phyloP scores from a whole-genome alignment of 1,140 invertebrate species.

The Aphaenogaster ashmeadi region DNA sequence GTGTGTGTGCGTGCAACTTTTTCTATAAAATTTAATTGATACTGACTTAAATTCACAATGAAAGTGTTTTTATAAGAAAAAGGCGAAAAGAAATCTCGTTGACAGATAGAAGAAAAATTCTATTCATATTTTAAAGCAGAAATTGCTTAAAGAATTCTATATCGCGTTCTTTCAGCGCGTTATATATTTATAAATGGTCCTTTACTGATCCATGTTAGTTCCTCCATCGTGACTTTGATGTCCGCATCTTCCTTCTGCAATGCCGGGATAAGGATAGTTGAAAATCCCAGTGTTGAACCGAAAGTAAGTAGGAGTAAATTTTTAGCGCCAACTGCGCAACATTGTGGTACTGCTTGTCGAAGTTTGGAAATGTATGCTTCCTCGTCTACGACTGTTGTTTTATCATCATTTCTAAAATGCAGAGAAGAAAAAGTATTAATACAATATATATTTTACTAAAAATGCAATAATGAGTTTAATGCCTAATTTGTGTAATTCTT shows the following conservation, averaged over 20 bases:
- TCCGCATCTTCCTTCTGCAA: constrained; percentile 87
- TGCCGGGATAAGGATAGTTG: constrained; percentile 92
- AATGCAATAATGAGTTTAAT: neutral
- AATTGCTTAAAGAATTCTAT: neutral
- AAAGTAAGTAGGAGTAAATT: constrained; percentile 90
- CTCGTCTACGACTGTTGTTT: constrained; percentile 52
- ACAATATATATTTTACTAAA: neutral
- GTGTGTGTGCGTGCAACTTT: neutral
- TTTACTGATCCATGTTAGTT: constrained; percentile 93
- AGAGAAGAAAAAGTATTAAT: neutral
- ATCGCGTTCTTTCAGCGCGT: neutral
- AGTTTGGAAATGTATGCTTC: constrained; percentile 81
- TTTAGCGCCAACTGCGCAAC: constrained; percentile 89
- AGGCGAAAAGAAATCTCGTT: too few species aligned
- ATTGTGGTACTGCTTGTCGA: constrained; percentile 88
- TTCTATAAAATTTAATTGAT: neutral
- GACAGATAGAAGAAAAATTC: constrained; percentile 29
- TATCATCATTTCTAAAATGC: constrained; percentile 77
- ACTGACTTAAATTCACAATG: constrained; percentile 7
- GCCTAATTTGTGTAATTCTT: neutral
- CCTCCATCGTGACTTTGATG: constrained; percentile 88
- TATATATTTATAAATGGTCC: constrained; percentile 53
- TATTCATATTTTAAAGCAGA: neutral
- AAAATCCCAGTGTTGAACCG: constrained; percentile 92
- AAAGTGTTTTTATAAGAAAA: neutral